These are phyloP conservation scores for Dromius quadrimaculatus DNA, from an alignment of 2,888 invertebrate genomes.

Conservation along the genomic window DNA sequence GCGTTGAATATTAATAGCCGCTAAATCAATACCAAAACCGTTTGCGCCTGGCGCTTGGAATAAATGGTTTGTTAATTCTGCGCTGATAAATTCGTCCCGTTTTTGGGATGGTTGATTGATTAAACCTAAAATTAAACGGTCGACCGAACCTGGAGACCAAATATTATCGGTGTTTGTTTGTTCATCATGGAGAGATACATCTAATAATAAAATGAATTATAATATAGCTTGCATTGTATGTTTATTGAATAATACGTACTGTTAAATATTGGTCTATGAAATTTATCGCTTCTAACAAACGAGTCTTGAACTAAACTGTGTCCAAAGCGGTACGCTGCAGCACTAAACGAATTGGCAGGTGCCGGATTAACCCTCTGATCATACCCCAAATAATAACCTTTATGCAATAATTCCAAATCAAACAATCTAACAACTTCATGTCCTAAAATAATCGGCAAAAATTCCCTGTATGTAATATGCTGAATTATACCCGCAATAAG, in stretches of 20 bases:
- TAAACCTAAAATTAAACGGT: constrained; percentile 82
- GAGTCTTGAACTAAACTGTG: constrained; percentile 87
- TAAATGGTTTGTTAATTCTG: constrained; percentile 85
- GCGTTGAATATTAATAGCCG: constrained; percentile 88
- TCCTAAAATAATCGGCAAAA: constrained; percentile 83
- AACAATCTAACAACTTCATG: constrained; percentile 81
- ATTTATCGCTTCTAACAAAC: constrained; percentile 79
- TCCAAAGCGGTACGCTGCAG: constrained; percentile 88
- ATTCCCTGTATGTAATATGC: constrained; percentile 87
- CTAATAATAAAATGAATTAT: constrained; percentile 64
- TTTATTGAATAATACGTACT: constrained; percentile 70
- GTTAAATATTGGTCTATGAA: constrained; percentile 76
- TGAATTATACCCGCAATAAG: constrained; percentile 86
- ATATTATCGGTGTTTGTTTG: constrained; percentile 77
- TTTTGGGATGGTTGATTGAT: constrained; percentile 82
- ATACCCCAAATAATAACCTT: constrained; percentile 80
- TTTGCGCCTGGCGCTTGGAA: constrained; percentile 75
- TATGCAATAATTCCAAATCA: constrained; percentile 75
- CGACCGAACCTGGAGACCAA: constrained; percentile 83
- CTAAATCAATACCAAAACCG: constrained; percentile 82
- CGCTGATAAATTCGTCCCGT: constrained; percentile 84
- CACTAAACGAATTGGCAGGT: constrained; percentile 82
- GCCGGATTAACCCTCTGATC: constrained; percentile 78
- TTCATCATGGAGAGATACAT: constrained; percentile 85
- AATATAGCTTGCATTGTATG: not conserved